Base-by-base conservation (phyloP, 2,888 invertebrate genomes). In the Macaria notata region DNA sequence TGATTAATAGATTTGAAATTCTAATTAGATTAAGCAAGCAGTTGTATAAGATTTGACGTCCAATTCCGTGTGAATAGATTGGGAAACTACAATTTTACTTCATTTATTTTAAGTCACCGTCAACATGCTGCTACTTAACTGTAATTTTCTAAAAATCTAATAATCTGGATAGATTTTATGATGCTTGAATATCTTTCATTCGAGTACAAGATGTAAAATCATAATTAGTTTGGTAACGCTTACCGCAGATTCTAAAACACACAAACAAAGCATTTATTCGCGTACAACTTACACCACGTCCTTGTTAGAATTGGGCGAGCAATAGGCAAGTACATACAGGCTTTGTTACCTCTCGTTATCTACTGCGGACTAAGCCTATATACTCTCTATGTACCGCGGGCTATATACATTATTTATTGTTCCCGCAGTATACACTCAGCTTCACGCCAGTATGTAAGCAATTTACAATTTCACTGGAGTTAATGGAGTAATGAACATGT, bases 271-370 rank as follows among this genome's bases (percentile, higher is more conserved):
- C 19, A 19, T 19, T 19, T 19, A 19, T 19, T 19, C 5, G 51
- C 68, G 68, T 53, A 3, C 73, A 19, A 45, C 69, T 82, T 78
- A 61, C 3, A 49, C 75, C 76, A 68, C 53, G 51, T 65, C 70
- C 70, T 76, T 79, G 79, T 86, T 86, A 84, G 84, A 86, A 88
- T 88, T 89, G 78, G 84, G 86, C 81, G 85, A 84, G 86, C 86
- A 87, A 88, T 85, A 50, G 50, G 41, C n/a, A 41, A 41, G 77
- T 80, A 57, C 44, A 46, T 58, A 58, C 58, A 54, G 79, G 86
- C 83, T 82, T 84, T 85, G 86, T 86, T 84, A 84, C 59, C 54
- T 51, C 54, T 42, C 82, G 83, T 86, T 83, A 86, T 86, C 78
- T 88, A 86, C 87, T 69, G 78, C 72, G 82, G 84, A 87, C 85